Conservation (phyloP, 2,888 invertebrate genomes). For the Sphecodes monilicornis region DNA sequence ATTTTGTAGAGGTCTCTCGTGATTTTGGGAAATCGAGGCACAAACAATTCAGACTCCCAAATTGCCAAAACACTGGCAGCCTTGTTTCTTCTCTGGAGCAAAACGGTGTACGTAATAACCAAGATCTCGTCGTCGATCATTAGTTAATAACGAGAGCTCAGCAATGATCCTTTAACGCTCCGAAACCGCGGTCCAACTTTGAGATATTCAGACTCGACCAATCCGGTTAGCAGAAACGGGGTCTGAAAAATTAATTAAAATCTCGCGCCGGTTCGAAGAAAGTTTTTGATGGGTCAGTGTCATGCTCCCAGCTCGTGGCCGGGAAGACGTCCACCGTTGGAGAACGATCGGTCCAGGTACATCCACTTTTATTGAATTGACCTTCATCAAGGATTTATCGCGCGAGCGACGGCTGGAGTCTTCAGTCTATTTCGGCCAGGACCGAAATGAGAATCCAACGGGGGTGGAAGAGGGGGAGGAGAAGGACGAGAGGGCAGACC, state of each 20-base stretch:
- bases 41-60: not conserved
- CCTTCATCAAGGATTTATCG: constrained; percentile 66
- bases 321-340: constrained; percentile 20
- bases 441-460: constrained; percentile 70
- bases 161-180: not conserved
- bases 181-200: not conserved
- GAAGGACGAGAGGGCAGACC: constrained; percentile 74
- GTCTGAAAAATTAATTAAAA: constrained; percentile 25
- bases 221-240: not conserved
- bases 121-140: not conserved
- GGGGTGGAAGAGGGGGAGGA: constrained; percentile 29
- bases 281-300: not conserved
- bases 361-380: constrained; percentile 65
- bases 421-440: constrained; percentile 66
- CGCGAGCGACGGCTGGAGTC: constrained; percentile 57
- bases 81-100: too few relatives aligned
- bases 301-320: not conserved
- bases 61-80: not conserved
- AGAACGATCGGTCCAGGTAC: constrained; percentile 48
- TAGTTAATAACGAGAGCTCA: not conserved
- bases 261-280: not conserved
- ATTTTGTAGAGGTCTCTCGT: too few relatives aligned
- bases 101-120: not conserved
- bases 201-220: not conserved
- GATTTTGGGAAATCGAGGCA: not conserved